phyloP scores from a whole-genome alignment of 1,140 invertebrate species.

The Cotesia typhae region DNA sequence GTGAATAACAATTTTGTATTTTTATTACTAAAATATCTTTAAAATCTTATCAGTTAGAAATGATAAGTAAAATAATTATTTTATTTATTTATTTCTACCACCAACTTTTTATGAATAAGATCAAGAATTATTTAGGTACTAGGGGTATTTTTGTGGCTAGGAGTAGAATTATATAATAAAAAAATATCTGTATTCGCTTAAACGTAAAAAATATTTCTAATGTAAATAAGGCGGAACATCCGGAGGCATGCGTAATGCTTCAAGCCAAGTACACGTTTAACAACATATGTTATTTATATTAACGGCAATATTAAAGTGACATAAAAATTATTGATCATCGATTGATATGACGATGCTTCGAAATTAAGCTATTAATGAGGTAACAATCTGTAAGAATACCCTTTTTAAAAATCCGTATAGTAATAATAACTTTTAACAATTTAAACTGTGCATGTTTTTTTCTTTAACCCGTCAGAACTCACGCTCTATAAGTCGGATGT shows the following conservation, averaged over 20 bases:
- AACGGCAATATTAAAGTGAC: background rate
- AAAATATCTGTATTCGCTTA: too few species aligned
- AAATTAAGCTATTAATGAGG: background rate
- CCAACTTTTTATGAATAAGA: background rate
- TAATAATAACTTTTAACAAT: background rate
- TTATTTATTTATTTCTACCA: background rate
- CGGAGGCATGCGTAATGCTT: too few species aligned
- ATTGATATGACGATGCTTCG: slow-evolving; percentile 20
- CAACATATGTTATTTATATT: too few species aligned
- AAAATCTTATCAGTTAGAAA: too few species aligned
- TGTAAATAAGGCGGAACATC: too few species aligned
- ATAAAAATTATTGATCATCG: background rate
- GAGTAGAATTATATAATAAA: too few species aligned
- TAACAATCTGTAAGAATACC: slow-evolving; percentile 17
- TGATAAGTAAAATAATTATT: background rate
- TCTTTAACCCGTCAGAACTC: too few species aligned
- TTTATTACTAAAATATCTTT: slow-evolving; percentile 20
- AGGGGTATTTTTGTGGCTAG: too few species aligned
- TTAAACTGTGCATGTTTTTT: background rate
- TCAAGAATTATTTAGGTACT: too few species aligned
- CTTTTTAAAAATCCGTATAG: background rate
- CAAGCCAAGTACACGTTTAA: too few species aligned
- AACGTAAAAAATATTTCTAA: too few species aligned
- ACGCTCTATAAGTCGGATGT: too few species aligned
- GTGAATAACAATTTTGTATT: background rate